Evolutionary conservation across 1,140 invertebrate genomes (phyloP).

Genomic region (Oscheius sp.): DNA sequence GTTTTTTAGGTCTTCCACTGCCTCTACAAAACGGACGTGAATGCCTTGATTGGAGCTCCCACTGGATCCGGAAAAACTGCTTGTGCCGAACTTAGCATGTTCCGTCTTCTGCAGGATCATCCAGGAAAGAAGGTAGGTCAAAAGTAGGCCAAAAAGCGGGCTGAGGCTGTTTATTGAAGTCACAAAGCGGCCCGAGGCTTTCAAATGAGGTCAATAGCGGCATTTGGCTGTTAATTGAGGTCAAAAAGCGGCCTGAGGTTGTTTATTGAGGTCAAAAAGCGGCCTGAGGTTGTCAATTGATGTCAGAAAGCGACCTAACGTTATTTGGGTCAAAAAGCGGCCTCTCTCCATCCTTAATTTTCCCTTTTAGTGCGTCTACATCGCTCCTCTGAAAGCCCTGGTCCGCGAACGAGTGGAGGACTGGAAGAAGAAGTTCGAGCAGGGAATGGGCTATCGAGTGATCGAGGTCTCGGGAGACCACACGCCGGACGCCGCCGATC

Average conservation of each 20-base stretch:
- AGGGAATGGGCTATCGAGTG: conserved; percentile 75
- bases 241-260: too few relatives aligned
- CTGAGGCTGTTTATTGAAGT: conserved; percentile 18
- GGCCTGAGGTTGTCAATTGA: too few relatives aligned
- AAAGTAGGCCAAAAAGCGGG: too few relatives aligned
- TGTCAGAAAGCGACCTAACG: too few relatives aligned
- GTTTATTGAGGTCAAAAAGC: too few relatives aligned
- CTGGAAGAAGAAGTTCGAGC: conserved; percentile 85
- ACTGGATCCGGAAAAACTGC: conserved; percentile 99
- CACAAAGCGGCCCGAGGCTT: background rate
- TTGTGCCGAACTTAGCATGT: conserved; percentile 94
- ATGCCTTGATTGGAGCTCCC: conserved; percentile 90
- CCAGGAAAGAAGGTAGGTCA: conserved; percentile 79
- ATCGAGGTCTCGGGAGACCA: conserved; percentile 95
- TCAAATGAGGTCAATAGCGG: too few relatives aligned
- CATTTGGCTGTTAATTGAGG: too few relatives aligned
- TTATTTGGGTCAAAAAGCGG: background rate
- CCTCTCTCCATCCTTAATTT: background rate
- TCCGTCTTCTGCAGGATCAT: conserved; percentile 80
- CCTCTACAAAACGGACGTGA: conserved; percentile 89
- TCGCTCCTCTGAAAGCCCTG: conserved; percentile 94
- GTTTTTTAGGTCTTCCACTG: conserved; percentile 79
- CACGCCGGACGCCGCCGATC: conserved; percentile 83
- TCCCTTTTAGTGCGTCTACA: conserved; percentile 79
- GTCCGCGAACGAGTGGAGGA: conserved; percentile 93